Percentiles rank a stretch among this genome's conserved stretches.
Evolutionary conservation across 2,113 vertebrate species (phyloP).

Genomic region (Symphodus melops): DNA sequence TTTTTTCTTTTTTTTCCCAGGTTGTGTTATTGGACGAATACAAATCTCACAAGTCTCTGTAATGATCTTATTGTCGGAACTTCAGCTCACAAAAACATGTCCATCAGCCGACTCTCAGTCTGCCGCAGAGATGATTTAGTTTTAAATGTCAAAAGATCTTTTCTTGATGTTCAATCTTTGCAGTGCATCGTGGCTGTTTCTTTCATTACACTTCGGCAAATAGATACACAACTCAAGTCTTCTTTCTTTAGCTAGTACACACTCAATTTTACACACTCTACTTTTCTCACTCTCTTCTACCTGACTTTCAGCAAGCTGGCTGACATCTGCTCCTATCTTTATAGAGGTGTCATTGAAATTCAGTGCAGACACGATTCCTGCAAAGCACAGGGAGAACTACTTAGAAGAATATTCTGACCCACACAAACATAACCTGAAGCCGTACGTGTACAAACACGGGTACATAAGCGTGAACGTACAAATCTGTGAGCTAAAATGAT

Average conservation of each 20-base stretch:
- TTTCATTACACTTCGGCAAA: constrained; percentile 41
- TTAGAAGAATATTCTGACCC: constrained; percentile 65
- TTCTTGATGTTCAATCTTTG: constrained; percentile 17
- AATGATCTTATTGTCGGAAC: constrained; percentile 37
- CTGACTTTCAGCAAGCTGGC: constrained; percentile 70
- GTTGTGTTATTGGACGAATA: constrained; percentile 21
- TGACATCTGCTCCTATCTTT: constrained; percentile 78
- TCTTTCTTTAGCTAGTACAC: constrained; percentile 40
- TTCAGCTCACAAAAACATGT: constrained; percentile 19
- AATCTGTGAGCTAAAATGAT: neutral
- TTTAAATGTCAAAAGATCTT: constrained; percentile 20
- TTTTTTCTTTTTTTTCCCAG: constrained; percentile 49
- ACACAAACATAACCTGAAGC: constrained; percentile 44
- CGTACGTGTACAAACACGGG: neutral
- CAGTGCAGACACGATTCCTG: constrained; percentile 69
- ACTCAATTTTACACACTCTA: constrained; percentile 46
- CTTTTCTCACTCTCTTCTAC: constrained; percentile 57
- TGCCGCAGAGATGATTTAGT: neutral
- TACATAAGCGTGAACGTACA: constrained; percentile 7
- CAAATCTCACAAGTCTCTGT: constrained; percentile 37
- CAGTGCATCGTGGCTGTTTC: constrained; percentile 1
- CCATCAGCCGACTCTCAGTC: constrained; percentile 29
- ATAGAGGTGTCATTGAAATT: constrained; percentile 78
- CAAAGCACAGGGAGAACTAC: constrained; percentile 64
- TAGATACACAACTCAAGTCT: constrained; percentile 36